These are phyloP conservation scores for Cynopterus brachyotis DNA, from an alignment of 2,113 vertebrate species.

Conservation along the genomic window DNA sequence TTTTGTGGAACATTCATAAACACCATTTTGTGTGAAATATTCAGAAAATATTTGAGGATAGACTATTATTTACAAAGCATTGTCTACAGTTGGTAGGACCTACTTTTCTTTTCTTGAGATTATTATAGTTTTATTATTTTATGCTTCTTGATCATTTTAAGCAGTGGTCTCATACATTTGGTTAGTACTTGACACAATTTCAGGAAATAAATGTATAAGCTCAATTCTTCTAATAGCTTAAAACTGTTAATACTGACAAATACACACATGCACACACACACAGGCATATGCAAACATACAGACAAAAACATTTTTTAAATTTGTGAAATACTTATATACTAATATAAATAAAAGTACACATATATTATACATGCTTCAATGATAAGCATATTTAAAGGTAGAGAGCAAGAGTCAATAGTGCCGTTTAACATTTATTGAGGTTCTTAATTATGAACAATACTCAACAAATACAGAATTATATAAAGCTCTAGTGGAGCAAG, in stretches of 20 bases:
- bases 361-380: not conserved
- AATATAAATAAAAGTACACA: not conserved
- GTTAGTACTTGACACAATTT: not conserved
- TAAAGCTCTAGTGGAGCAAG: not conserved
- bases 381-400: slow-evolving; percentile 16
- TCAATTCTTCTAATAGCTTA: not conserved
- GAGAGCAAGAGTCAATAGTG: not conserved
- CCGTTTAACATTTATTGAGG: slow-evolving; percentile 1
- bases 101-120: not conserved
- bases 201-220: not conserved
- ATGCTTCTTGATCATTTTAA: not conserved
- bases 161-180: not conserved
- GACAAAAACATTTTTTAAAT: not conserved
- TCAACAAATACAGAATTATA: slow-evolving; percentile 1
- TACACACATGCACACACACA: not conserved
- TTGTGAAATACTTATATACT: not conserved
- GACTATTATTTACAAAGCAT: not conserved
- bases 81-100: not conserved
- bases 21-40: not conserved
- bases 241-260: not conserved
- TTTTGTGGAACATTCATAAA: slow-evolving; percentile 3
- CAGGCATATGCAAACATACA: not conserved
- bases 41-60: slow-evolving; percentile 10
- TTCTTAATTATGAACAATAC: not conserved
- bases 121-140: slow-evolving; percentile 1